These are phyloP conservation scores for Polyommatus iphigenia DNA, from an alignment of 2,888 invertebrate genomes.

Conservation along the genomic window DNA sequence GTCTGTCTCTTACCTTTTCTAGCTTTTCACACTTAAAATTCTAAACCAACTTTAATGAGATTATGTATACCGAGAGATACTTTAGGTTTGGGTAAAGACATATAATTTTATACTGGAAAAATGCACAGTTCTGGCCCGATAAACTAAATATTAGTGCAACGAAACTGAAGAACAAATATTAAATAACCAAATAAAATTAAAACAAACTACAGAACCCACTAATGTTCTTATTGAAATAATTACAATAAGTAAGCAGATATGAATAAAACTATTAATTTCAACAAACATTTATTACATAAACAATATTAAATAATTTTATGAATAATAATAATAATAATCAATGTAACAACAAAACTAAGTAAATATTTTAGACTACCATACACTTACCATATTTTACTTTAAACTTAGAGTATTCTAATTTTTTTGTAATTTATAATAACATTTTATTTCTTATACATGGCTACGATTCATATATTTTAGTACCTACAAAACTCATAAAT, in stretches of 20 bases:
- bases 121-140: too few species aligned
- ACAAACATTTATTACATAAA: conserved; percentile 17
- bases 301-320: conserved; percentile 15
- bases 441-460: not conserved
- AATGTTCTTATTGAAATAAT: too few species aligned
- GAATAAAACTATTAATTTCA: conserved; percentile 5
- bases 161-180: too few species aligned
- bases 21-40: too few species aligned
- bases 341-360: conserved; percentile 9
- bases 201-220: too few species aligned
- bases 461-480: not conserved
- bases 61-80: too few species aligned
- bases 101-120: too few species aligned
- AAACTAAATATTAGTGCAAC: too few species aligned
- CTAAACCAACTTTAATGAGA: too few species aligned
- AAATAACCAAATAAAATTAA: too few species aligned
- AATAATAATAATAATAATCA: not conserved
- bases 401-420: not conserved
- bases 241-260: not conserved
- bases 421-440: not conserved
- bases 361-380: not conserved
- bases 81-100: too few species aligned
- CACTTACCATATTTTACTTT: conserved; percentile 3
- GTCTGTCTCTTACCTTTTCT: too few species aligned
- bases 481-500: not conserved